Percentiles rank a stretch among this genome's conserved stretches.
These are phyloP conservation scores for Hylia prasina DNA, from an alignment of 2,113 vertebrate genomes.

Conservation along the genomic window DNA sequence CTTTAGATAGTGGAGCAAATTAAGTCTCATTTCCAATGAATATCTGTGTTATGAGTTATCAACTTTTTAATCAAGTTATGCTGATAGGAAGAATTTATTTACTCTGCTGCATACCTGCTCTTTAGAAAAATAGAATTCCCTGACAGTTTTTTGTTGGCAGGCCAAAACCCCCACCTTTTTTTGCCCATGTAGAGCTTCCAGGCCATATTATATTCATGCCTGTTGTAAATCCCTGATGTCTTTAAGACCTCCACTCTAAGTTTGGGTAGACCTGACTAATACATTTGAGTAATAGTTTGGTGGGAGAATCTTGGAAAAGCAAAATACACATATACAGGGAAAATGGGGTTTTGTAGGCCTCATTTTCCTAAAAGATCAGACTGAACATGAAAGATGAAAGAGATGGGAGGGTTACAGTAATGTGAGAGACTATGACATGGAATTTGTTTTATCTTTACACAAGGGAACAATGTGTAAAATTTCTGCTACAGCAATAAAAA, in stretches of 20 bases:
- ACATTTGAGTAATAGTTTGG: not conserved
- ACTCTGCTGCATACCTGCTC: not conserved
- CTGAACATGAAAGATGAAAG: not conserved
- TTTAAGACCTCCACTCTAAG: not conserved
- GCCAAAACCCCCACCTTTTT: not conserved
- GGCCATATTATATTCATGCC: not conserved
- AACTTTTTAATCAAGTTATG: not conserved
- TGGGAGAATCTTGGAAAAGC: not conserved
- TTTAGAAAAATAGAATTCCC: not conserved
- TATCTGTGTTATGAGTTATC: not conserved
- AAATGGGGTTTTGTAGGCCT: not conserved
- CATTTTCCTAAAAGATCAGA: not conserved
- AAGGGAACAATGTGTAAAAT: not conserved
- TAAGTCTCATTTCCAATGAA: not conserved
- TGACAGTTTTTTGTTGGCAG: not conserved
- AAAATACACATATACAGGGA: not conserved
- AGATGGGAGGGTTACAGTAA: not conserved
- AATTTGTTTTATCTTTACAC: not conserved
- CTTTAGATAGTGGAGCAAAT: not conserved
- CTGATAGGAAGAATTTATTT: not conserved
- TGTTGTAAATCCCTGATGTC: not conserved
- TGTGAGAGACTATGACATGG: not conserved
- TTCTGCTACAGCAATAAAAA: not conserved
- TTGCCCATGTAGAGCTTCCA: not conserved
- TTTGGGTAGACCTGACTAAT: not conserved